Conservation (phyloP, 2,113 vertebrate genomes). For the Platichthys stellatus region DNA sequence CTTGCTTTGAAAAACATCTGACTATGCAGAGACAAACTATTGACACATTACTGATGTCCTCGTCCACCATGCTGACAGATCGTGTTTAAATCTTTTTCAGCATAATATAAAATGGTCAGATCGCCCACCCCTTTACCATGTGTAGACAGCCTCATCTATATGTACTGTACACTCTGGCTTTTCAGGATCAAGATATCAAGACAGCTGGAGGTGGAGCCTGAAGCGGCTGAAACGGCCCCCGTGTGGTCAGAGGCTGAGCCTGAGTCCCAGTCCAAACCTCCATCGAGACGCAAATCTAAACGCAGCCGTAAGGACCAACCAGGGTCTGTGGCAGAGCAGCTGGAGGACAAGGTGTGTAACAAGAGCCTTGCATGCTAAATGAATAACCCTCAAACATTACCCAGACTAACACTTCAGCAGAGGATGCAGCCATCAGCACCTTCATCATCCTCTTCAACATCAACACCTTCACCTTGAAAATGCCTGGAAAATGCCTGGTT, state of each 20-base stretch:
- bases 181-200: slow-evolving; percentile 89
- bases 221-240: slow-evolving; percentile 69
- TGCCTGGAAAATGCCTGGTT: no score
- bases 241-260: slow-evolving; percentile 51
- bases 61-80: no score
- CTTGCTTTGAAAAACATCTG: no score
- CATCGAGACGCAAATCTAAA: slow-evolving; percentile 81
- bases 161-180: background rate
- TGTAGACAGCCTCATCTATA: background rate
- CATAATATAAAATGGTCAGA: background rate
- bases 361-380: background rate
- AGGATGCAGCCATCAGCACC: background rate
- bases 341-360: slow-evolving; percentile 70
- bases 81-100: no score
- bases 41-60: no score
- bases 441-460: background rate
- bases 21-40: no score
- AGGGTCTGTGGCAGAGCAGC: slow-evolving; percentile 55
- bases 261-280: slow-evolving; percentile 77
- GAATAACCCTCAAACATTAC: background rate
- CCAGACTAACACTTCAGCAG: background rate
- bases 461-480: no score
- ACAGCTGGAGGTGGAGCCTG: slow-evolving; percentile 88
- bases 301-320: slow-evolving; percentile 81
- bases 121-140: background rate